Evolutionary conservation across 2,888 invertebrate genomes (phyloP).

Genomic region (Orthosia gracilis): DNA sequence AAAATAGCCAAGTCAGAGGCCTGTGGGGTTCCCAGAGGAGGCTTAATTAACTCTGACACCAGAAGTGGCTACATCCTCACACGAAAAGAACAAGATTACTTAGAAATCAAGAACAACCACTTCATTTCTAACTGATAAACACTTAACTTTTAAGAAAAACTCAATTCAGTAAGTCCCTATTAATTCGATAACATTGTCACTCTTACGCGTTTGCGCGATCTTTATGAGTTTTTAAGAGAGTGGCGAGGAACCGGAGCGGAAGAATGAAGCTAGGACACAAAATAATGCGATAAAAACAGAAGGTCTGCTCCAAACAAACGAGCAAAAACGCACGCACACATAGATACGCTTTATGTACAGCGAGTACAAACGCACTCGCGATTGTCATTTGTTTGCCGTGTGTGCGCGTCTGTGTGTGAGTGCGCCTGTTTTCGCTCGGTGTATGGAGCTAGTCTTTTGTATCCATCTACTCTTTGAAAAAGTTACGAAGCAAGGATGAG

Average conservation of each 20-base stretch:
- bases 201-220: conserved; percentile 60
- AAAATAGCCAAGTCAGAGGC: too few species aligned
- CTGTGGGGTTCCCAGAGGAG: too few species aligned
- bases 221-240: conserved; percentile 74
- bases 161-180: not conserved
- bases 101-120: not conserved
- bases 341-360: not conserved
- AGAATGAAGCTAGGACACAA: not conserved
- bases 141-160: not conserved
- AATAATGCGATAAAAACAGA: not conserved
- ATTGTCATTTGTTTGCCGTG: conserved; percentile 6
- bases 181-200: conserved; percentile 36
- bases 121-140: not conserved
- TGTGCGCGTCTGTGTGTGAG: not conserved
- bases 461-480: not conserved
- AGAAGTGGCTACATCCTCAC: too few species aligned
- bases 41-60: too few species aligned
- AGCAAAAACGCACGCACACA: not conserved
- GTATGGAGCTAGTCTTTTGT: not conserved
- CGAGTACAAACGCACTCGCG: too few species aligned
- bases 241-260: conserved; percentile 39
- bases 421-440: too few species aligned
- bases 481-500: conserved; percentile 24
- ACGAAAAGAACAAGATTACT: too few species aligned
- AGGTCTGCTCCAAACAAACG: not conserved